phyloP scores from a whole-genome alignment of 1,140 invertebrate genomes.

The Varroa destructor region DNA sequence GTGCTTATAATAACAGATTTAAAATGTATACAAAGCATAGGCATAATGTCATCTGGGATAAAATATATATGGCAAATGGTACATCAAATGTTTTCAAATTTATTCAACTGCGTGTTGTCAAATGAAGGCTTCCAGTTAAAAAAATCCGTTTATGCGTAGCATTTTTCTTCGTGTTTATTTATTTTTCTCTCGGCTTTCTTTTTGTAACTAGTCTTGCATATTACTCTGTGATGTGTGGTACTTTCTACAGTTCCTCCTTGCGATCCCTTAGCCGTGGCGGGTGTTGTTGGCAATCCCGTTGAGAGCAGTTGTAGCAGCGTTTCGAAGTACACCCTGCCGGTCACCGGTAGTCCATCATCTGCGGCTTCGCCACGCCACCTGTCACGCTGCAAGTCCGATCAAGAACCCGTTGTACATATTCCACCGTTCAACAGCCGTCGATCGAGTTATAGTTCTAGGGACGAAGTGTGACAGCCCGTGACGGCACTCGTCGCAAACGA shows the following conservation, averaged over 20 bases:
- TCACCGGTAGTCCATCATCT: constrained; percentile 6
- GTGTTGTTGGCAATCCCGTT: not conserved
- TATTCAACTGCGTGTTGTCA: too few relatives aligned
- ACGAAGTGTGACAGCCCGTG: constrained; percentile 17
- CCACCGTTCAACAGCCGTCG: constrained; percentile 25
- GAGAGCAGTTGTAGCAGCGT: constrained; percentile 16
- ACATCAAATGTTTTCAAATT: too few relatives aligned
- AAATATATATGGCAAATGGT: too few relatives aligned
- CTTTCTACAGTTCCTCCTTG: constrained; percentile 5
- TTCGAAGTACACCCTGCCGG: constrained; percentile 21
- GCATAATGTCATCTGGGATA: too few relatives aligned
- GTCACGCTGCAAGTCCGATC: constrained; percentile 26
- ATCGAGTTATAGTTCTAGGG: constrained; percentile 22
- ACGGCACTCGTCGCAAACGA: too few relatives aligned
- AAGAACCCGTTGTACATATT: constrained; percentile 27
- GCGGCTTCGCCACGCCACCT: constrained; percentile 15
- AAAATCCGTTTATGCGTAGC: not conserved
- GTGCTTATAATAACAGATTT: too few relatives aligned
- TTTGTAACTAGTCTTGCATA: not conserved
- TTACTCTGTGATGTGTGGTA: not conserved
- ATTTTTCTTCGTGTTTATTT: not conserved
- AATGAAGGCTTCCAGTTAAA: too few relatives aligned
- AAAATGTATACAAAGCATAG: too few relatives aligned
- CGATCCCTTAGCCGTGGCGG: constrained; percentile 19
- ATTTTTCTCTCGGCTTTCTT: not conserved